These are phyloP conservation scores for Eonycteris spelaea DNA, from an alignment of 2,113 vertebrate species.

Conservation along the genomic window DNA sequence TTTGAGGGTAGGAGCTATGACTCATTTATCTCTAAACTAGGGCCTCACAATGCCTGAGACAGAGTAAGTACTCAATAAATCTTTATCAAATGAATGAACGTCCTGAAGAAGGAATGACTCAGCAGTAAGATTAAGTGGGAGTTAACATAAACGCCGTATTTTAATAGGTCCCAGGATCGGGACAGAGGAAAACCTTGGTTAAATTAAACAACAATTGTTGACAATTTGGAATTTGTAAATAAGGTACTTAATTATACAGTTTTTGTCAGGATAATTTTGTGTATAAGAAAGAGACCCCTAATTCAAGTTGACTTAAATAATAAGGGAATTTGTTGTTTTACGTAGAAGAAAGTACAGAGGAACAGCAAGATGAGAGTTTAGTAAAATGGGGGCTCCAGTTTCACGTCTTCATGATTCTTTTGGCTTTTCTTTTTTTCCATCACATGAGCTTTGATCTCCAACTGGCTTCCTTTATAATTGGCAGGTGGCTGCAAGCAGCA, in stretches of 20 bases:
- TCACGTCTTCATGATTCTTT: not conserved
- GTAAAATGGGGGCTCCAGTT: not conserved
- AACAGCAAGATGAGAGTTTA: not conserved
- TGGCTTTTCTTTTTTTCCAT: not conserved
- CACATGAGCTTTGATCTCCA: not conserved
- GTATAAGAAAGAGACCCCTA: not conserved
- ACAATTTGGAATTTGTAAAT: not conserved
- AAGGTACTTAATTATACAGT: not conserved
- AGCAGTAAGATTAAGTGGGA: not conserved
- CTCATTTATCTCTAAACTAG: slow-evolving; percentile 24
- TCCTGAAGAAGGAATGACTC: not conserved
- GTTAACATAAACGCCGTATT: not conserved
- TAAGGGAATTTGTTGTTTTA: not conserved
- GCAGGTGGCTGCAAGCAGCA: not conserved
- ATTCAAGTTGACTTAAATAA: not conserved
- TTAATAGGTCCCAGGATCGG: not conserved
- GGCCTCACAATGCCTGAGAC: not conserved
- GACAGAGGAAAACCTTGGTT: not conserved
- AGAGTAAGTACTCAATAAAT: slow-evolving; percentile 1
- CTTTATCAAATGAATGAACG: not conserved
- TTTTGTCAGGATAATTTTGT: not conserved
- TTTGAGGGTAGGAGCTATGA: not conserved
- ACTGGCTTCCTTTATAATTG: not conserved
- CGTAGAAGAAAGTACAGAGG: not conserved
- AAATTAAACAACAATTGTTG: not conserved